These are phyloP conservation scores for Drosophila vallismaia DNA, from an alignment of 2,888 invertebrate genomes.

Conservation along the genomic window DNA sequence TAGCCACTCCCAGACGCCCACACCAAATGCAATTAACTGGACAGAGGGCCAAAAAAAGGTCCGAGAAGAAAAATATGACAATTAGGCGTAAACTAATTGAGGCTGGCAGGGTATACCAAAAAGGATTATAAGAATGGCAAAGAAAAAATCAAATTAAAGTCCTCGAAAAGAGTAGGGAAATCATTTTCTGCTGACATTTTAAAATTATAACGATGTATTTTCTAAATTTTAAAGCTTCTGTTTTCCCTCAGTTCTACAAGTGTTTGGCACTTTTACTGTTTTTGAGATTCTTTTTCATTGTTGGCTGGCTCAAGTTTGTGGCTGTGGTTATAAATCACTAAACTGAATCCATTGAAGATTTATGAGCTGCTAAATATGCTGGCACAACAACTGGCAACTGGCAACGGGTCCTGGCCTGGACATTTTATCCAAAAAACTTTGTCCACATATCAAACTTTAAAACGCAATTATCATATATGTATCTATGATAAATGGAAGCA, in stretches of 20 bases:
- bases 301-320: slow-evolving; percentile 50
- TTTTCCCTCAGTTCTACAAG: not conserved
- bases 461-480: slow-evolving; percentile 58
- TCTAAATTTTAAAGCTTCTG: slow-evolving; percentile 5
- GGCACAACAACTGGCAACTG: slow-evolving; percentile 34
- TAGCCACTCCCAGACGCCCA: slow-evolving; percentile 44
- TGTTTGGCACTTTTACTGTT: slow-evolving; percentile 4
- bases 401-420: slow-evolving; percentile 12
- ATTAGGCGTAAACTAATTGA: slow-evolving; percentile 50
- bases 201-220: slow-evolving; percentile 1
- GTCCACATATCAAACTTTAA: slow-evolving; percentile 48
- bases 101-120: slow-evolving; percentile 17
- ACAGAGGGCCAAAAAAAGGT: slow-evolving; percentile 3
- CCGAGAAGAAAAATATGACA: slow-evolving; percentile 48
- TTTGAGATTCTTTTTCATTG: slow-evolving; percentile 25
- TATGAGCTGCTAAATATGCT: slow-evolving; percentile 80
- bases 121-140: slow-evolving; percentile 10
- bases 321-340: slow-evolving; percentile 70
- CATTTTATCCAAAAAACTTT: slow-evolving; percentile 38
- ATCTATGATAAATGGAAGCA: slow-evolving; percentile 6
- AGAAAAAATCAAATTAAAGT: not conserved
- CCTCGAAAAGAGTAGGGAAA: not conserved
- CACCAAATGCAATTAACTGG: slow-evolving; percentile 52
- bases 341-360: slow-evolving; percentile 74
- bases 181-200: not conserved